Conservation (phyloP, 2,888 invertebrate genomes). For the Lepidochitona cinerea region DNA sequence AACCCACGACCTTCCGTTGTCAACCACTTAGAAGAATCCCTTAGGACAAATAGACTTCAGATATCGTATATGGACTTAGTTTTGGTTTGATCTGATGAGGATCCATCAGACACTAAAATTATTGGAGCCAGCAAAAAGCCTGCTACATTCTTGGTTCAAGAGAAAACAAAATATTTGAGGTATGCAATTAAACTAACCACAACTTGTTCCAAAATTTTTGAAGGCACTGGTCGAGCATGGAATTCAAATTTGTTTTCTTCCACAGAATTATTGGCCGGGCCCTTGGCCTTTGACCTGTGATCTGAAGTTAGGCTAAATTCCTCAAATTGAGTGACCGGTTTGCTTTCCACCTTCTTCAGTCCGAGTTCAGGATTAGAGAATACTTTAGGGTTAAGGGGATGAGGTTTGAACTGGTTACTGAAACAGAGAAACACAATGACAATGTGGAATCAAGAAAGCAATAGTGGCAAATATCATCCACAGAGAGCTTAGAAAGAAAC, state of each 20-base stretch:
- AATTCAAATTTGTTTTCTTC: slow-evolving; percentile 77
- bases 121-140: no score
- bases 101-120: no score
- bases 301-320: slow-evolving; percentile 72
- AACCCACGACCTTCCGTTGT: no score
- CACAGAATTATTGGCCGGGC: slow-evolving; percentile 36
- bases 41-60: no score
- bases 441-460: not conserved
- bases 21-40: no score
- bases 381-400: slow-evolving; percentile 77
- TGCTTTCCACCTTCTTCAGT: slow-evolving; percentile 73
- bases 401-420: slow-evolving; percentile 78
- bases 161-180: no score
- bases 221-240: slow-evolving; percentile 81
- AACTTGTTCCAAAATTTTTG: slow-evolving; percentile 56
- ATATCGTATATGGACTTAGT: no score
- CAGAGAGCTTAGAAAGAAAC: not conserved
- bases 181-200: slow-evolving; percentile 44
- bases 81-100: no score
- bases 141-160: no score
- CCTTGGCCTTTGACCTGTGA: slow-evolving; percentile 26
- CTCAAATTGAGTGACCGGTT: slow-evolving; percentile 76
- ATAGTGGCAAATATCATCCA: not conserved
- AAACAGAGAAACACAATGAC: slow-evolving; percentile 32
- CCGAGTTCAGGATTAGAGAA: slow-evolving; percentile 73